Evolutionary conservation across 2,113 vertebrate genomes (phyloP).

Genomic region (Octodon degus): DNA sequence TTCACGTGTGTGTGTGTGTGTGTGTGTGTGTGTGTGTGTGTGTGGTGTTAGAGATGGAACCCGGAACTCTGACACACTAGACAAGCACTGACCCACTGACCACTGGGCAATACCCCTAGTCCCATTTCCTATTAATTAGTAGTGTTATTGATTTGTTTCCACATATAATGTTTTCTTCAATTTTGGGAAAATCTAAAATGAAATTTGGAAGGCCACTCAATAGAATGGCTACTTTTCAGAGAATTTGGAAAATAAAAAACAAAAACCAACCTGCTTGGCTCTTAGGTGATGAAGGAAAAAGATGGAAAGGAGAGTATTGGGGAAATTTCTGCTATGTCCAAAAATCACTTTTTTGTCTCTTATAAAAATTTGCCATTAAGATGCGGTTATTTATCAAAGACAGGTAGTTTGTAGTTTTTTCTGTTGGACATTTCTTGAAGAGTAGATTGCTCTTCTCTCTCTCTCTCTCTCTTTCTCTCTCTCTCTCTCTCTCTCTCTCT

Average conservation of each 20-base stretch:
- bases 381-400: background rate
- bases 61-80: background rate
- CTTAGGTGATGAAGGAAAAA: background rate
- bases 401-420: background rate
- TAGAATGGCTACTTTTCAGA: background rate
- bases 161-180: background rate
- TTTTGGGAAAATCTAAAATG: background rate
- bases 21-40: background rate
- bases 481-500: too few relatives aligned
- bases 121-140: background rate
- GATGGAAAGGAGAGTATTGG: constrained; percentile 11
- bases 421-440: background rate
- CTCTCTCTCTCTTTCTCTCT: background rate
- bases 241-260: background rate
- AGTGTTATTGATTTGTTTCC: constrained; percentile 11
- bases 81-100: too few relatives aligned
- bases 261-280: background rate
- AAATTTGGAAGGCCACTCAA: background rate
- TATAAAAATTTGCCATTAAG: background rate
- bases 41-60: too few relatives aligned
- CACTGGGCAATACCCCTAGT: background rate
- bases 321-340: background rate
- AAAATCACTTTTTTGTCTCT: background rate
- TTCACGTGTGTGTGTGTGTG: background rate
- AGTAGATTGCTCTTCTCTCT: background rate